Base-by-base conservation (phyloP, 2,797 vertebrate genomes). In the Helicolenus hilgendorfi region DNA sequence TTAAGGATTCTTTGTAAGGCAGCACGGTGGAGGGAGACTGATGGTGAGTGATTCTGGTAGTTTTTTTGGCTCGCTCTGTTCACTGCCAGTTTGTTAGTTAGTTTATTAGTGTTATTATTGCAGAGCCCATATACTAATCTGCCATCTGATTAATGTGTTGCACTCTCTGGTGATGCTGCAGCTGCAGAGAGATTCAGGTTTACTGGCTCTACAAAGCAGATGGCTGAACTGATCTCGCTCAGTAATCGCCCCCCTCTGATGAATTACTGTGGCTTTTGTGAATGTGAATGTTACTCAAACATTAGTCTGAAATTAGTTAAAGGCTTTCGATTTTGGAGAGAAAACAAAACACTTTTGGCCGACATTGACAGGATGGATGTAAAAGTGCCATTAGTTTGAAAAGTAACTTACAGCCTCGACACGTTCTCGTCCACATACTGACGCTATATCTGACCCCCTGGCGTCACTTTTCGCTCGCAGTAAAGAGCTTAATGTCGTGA, bases 1-100 rank as follows among this genome's bases (percentile, higher is more conserved):
- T 78, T 63, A 73, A 27, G 65, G 81, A 76, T 79, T 72, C 86
- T 83, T 88, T 83, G 59, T 77, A 41, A 84, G 55, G 31, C 68
- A 63, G 45, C 10, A 72, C 49, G 9, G 62, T 14, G 11, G n/a
- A 65, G 27, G 22, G 55, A 26, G 59, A 35, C 11, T 13, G 27
- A 31, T 26, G 36, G 13, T 69, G 11, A 33, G 33, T 38, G 41
- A 5, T 74, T 62, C 24, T 74, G 38, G 38, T 36, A 15, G 36
- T 67, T 53, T 83, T 83, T 29, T 69, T 60, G 11, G 11, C n/a
- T 72, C 58, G 8, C 56, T 64, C 45, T 68, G 81, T 72, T 71
- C 24, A 29, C 29, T 24, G 4, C 22, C 20, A 41, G 4, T 77
- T 73, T 74, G 41, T 82, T 59, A 18, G 27, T 70, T 63, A 3